Evolutionary conservation across 2,797 vertebrate genomes (phyloP).

Genomic region (Acrocephalus scirpaceus): DNA sequence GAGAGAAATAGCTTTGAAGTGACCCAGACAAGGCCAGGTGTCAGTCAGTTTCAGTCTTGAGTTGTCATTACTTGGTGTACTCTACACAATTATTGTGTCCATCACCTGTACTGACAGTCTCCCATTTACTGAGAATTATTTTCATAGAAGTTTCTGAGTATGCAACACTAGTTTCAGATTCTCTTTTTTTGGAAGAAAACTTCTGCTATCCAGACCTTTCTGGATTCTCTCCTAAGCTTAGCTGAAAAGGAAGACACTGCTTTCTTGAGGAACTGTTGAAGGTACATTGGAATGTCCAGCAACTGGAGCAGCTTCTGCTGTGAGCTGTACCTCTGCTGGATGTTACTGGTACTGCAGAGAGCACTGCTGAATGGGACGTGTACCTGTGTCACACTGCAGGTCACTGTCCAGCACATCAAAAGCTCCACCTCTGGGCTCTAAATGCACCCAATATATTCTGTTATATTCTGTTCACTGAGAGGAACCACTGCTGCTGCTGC

Average conservation of each 20-base stretch:
- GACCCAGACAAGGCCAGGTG: not conserved
- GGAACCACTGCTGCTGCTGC: not conserved
- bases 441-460: too few species aligned
- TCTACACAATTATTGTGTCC: not conserved
- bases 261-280: not conserved
- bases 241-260: not conserved
- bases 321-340: not conserved
- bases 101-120: not conserved
- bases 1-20: not conserved
- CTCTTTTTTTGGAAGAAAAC: not conserved
- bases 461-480: not conserved
- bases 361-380: not conserved
- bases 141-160: not conserved
- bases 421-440: not conserved
- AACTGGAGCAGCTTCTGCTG: not conserved
- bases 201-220: not conserved
- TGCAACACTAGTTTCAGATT: not conserved
- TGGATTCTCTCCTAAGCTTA: not conserved
- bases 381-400: not conserved
- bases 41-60: not conserved
- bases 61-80: not conserved
- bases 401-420: not conserved
- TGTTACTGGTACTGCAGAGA: not conserved
- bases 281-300: not conserved
- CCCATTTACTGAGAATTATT: not conserved